Evolutionary conservation across 2,797 vertebrate species (phyloP), one percentile per base, ranked within the genome.

Genomic region (Meriones psammophilus): DNA sequence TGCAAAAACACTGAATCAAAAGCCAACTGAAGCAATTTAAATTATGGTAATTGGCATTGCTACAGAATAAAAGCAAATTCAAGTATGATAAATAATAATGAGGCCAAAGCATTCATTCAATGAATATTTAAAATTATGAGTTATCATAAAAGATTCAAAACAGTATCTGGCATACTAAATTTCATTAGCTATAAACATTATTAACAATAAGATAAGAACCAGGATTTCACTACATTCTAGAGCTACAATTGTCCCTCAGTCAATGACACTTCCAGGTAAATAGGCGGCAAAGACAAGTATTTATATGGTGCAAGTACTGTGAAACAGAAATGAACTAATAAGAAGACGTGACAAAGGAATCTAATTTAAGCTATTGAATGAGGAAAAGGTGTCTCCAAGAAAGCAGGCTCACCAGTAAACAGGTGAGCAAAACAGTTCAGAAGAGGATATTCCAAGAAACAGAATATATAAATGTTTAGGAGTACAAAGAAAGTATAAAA

Each of bases 21-120:
- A 78, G 36, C 87, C 94, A 94, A 80, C 8, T 8, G 15, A 90
- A 50, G 36, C 17, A 81, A 56, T 83, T 92, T 94, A 76, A 89
- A 74, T 80, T 74, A 68, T 62, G 56, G 33, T 39, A 79, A 80
- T 50, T 54, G 66, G 22, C 92, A 90, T 64, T n/a, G 42, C n/a
- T 94, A 71, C 26, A 77, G 26, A 71, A 94, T 64, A 92, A 77
- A 77, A 46, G 64, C 24, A 83, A 64, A 93, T 81, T 33, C 9
- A 95, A 9, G 54, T 42, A 13, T 77, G 39, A 42, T 94, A 10
- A 91, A n/a, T 33, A 91, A n/a, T 33, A n/a, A 64, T 39, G 54
- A 84, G 17, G 36, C 8, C 77, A 71, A 69, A 88, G 28, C 74
- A 77, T 24, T 64, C 8, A 94, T 86, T 81, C 33, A 62, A 36